Evolutionary conservation across 2,888 invertebrate species (phyloP).

Genomic region (Ichneumoninae sp.): DNA sequence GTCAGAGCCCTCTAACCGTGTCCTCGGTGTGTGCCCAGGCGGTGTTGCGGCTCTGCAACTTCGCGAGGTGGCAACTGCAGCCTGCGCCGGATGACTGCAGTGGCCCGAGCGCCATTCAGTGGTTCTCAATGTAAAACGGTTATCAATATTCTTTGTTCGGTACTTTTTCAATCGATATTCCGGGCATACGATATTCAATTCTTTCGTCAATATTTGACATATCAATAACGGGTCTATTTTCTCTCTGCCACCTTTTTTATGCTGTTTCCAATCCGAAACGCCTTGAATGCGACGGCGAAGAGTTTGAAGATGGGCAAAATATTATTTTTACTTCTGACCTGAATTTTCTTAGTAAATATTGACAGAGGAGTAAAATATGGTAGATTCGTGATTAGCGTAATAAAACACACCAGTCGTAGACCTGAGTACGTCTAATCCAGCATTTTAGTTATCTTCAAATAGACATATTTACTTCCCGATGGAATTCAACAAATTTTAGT

Average conservation of each 20-base stretch:
- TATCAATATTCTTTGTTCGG: conserved; percentile 27
- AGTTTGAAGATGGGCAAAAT: no score
- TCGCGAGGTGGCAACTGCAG: conserved; percentile 76
- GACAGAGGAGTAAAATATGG: neutral
- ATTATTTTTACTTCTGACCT: no score
- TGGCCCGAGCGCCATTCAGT: conserved; percentile 72
- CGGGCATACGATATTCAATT: neutral
- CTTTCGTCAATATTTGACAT: neutral
- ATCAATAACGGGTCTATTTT: no score
- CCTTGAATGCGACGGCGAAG: no score
- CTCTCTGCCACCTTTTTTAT: no score
- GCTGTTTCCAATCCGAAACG: no score
- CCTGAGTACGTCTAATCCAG: neutral
- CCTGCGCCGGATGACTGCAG: conserved; percentile 71
- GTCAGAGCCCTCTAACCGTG: conserved; percentile 79
- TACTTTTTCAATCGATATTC: neutral
- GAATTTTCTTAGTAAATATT: neutral
- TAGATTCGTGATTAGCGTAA: neutral
- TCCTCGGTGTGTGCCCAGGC: conserved; percentile 74
- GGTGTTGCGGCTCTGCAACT: conserved; percentile 63
- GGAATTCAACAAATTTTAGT: neutral
- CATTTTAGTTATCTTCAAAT: no score
- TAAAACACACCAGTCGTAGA: neutral
- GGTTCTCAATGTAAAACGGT: conserved; percentile 70
- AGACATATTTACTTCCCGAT: no score